Evolutionary conservation across 2,888 invertebrate species (phyloP).

Genomic region (Eledona agricola): DNA sequence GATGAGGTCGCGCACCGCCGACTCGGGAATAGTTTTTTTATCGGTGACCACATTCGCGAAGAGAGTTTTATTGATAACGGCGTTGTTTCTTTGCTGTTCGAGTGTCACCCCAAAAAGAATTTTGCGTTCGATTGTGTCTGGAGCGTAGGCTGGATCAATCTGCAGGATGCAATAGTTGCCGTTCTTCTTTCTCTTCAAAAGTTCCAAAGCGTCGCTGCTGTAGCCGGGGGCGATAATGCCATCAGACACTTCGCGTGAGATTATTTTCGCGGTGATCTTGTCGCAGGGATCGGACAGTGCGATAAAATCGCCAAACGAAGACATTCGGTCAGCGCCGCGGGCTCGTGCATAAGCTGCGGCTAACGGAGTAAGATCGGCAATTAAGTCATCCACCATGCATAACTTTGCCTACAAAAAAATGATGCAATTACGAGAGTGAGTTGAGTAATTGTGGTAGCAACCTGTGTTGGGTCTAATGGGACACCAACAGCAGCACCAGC

Average conservation of each 20-base stretch:
- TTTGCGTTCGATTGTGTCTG: constrained; percentile 81
- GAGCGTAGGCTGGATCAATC: constrained; percentile 90
- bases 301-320: constrained; percentile 98
- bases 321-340: constrained; percentile 98
- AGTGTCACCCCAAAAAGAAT: constrained; percentile 85
- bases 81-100: constrained; percentile 91
- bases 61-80: constrained; percentile 76
- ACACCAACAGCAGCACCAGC: constrained; percentile 95
- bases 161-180: constrained; percentile 91
- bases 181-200: constrained; percentile 93
- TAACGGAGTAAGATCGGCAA: constrained; percentile 77
- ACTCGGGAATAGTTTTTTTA: constrained; percentile 73
- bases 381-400: constrained; percentile 92
- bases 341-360: constrained; percentile 95
- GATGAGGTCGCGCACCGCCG: constrained; percentile 87
- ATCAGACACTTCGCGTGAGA: constrained; percentile 94
- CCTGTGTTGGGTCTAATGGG: constrained; percentile 76
- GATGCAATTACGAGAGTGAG: not conserved
- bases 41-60: constrained; percentile 85
- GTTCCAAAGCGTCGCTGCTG: constrained; percentile 79
- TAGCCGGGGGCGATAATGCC: constrained; percentile 98
- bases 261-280: constrained; percentile 87
- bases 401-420: constrained; percentile 73
- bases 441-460: constrained; percentile 48
- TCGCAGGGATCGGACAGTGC: constrained; percentile 94